phyloP scores from a whole-genome alignment of 2,113 vertebrate species.

The Hipposideros armiger region DNA sequence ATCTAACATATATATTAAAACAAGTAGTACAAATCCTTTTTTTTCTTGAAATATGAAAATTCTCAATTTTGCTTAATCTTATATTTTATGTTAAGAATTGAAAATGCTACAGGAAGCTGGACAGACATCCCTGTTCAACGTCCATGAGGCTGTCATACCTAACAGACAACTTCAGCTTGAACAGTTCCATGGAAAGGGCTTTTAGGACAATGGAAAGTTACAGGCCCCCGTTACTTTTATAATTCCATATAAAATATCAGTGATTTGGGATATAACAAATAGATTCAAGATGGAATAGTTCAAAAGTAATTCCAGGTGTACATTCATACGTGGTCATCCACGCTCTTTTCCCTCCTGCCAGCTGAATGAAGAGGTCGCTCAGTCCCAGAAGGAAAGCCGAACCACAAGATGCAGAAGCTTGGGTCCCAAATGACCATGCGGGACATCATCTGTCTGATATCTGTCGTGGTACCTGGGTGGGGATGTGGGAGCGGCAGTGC shows the following conservation, averaged over 20 bases:
- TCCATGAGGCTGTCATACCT: background rate
- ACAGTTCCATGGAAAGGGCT: background rate
- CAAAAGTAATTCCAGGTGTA: background rate
- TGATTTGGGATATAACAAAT: background rate
- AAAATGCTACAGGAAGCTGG: background rate
- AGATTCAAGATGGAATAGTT: background rate
- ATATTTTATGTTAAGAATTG: background rate
- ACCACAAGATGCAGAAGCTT: background rate
- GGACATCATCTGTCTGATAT: background rate
- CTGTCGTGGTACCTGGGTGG: background rate
- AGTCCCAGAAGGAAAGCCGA: background rate
- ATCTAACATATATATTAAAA: background rate
- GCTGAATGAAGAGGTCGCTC: background rate
- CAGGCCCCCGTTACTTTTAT: background rate
- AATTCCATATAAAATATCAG: background rate
- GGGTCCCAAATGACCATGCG: background rate
- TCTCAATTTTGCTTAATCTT: background rate
- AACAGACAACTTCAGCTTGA: background rate
- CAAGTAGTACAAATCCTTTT: background rate
- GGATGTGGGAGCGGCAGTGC: no score
- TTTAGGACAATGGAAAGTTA: background rate
- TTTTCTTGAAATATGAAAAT: conserved; percentile 9
- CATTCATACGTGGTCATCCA: background rate
- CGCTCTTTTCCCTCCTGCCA: background rate
- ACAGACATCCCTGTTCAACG: background rate